Evolutionary conservation across 1,140 invertebrate species (phyloP).

Genomic region (Tetramorium alpestre): DNA sequence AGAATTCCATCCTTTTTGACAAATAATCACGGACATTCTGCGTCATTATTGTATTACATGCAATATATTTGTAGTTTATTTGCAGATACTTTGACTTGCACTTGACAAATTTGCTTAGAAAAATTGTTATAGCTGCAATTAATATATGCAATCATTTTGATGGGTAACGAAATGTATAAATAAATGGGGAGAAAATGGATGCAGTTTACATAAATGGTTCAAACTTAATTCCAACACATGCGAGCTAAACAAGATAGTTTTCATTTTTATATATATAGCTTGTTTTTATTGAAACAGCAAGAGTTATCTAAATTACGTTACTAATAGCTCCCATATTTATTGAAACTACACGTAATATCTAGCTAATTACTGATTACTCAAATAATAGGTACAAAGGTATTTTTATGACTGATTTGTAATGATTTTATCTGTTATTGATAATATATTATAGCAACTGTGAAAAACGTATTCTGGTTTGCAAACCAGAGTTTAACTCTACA

Average conservation of each 20-base stretch:
- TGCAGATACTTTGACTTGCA: slow-evolving; percentile 57
- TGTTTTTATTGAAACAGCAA: slow-evolving; percentile 37
- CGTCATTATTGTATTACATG: slow-evolving; percentile 34
- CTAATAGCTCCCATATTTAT: slow-evolving; percentile 50
- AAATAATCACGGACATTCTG: slow-evolving; percentile 60
- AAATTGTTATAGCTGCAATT: slow-evolving; percentile 57
- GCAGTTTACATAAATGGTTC: slow-evolving; percentile 42
- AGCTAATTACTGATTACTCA: slow-evolving; percentile 50
- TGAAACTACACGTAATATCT: slow-evolving; percentile 55
- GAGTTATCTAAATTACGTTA: slow-evolving; percentile 58
- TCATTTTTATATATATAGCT: slow-evolving; percentile 65
- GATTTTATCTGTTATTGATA: slow-evolving; percentile 48
- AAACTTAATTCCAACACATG: slow-evolving; percentile 27
- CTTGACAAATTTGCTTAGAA: slow-evolving; percentile 61
- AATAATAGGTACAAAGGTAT: slow-evolving; percentile 50
- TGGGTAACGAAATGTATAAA: neutral
- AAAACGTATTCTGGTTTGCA: slow-evolving; percentile 25
- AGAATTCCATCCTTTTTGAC: slow-evolving; percentile 67
- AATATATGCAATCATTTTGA: slow-evolving; percentile 40
- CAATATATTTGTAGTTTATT: slow-evolving; percentile 57
- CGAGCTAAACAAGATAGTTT: slow-evolving; percentile 43
- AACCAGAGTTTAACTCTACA: slow-evolving; percentile 2
- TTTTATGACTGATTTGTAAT: slow-evolving; percentile 63
- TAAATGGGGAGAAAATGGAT: neutral
- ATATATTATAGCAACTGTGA: neutral